phyloP scores from a whole-genome alignment of 2,113 vertebrate species.

The Eptesicus fuscus region DNA sequence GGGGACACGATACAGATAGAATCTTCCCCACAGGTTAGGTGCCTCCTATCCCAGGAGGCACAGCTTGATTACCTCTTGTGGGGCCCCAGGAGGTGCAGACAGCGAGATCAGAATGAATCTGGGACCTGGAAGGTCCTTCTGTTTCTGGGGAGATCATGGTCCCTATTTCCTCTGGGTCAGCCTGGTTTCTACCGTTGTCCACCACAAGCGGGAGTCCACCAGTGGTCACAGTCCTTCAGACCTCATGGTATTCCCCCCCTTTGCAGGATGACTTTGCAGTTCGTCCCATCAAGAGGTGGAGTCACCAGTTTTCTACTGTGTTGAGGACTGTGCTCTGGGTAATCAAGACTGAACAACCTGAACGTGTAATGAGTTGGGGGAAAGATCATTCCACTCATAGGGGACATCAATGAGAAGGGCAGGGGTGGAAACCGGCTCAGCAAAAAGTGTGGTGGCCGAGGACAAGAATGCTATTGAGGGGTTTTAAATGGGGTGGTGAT shows the following conservation, averaged over 20 bases:
- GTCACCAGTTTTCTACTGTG: not conserved
- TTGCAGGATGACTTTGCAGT: not conserved
- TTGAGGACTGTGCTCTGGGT: not conserved
- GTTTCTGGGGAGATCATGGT: not conserved
- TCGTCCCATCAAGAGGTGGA: not conserved
- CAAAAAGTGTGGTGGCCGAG: accelerated
- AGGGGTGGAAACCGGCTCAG: not conserved
- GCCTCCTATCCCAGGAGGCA: not conserved
- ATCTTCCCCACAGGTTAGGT: not conserved
- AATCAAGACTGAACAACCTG: accelerated
- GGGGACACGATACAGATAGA: not conserved
- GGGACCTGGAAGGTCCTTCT: not conserved
- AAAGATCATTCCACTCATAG: too few relatives aligned
- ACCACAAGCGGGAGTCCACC: accelerated
- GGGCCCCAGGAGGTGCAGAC: not conserved
- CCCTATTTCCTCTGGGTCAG: not conserved
- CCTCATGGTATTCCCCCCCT: not conserved
- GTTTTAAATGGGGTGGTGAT: not conserved
- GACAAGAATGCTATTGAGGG: accelerated
- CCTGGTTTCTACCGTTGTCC: not conserved
- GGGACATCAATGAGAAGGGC: accelerated
- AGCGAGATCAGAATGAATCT: not conserved
- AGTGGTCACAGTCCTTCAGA: accelerated
- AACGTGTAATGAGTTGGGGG: not conserved
- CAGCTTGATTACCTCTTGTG: accelerated